Evolutionary conservation across 2,888 invertebrate species (phyloP), one percentile per base, ranked within the genome.

Genomic region (Acleris emargana): DNA sequence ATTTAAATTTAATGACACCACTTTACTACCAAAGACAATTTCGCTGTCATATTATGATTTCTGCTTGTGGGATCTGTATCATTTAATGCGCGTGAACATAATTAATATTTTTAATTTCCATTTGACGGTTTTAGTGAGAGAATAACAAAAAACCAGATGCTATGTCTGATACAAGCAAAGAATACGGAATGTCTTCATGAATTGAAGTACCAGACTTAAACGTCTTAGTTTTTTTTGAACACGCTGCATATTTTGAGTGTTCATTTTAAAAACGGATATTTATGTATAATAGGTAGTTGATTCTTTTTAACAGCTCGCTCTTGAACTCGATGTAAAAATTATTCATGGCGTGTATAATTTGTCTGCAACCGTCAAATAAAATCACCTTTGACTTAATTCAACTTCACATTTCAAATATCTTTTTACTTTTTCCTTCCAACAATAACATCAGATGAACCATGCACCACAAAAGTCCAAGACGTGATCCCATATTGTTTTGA

Each of bases 401-500:
- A 38, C 38, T 38, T 38, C 38, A 38, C 38, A 5, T 38, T 38
- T 13, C 38, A 38, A 38, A 9, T 38, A 17, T 22, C 13, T 25
- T 45, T 43, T 45, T 17, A 42, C 58, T 47, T 58, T 55, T 42
- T 50, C 22, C 5, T 38, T 13, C 6, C 32, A 55, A 64, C 64
- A 60, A 60, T 69, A 69, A 68, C 69, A 72, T 42, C 67, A 62
- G 67, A 60, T 64, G 58, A 62, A 54, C 49, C 25, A 25, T 57
- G n/a, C 45, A 57, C n/a, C 49, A 38, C 58, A 54, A 54, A 18
- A 53, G 17, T 49, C 74, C 71, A 72, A 74, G 67, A 71, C 72
- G 69, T 67, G 72, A 74, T 71, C 72, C 71, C 71, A 74, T 73
- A 80, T 81, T 80, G 82, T 84, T 81, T 79, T 75, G 77, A 79